These are phyloP conservation scores for Phyto melanocephala DNA, from an alignment of 2,888 invertebrate species.

Conservation along the genomic window DNA sequence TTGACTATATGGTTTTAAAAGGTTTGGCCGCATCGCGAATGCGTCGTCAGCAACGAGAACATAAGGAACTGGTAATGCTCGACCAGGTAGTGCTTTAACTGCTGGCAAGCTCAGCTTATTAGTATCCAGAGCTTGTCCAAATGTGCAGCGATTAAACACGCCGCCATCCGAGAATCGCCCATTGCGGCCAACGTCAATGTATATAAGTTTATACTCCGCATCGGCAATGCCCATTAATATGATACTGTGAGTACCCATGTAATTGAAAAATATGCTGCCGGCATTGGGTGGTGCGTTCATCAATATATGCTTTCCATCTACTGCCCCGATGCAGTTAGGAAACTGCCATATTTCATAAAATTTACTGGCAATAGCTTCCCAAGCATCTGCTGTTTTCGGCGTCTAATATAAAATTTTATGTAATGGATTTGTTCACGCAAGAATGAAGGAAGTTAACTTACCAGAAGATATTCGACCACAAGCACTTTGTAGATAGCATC, in stretches of 20 bases:
- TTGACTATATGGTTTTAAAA: neutral
- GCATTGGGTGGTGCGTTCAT: conserved; percentile 3
- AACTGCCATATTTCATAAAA: conserved; percentile 7
- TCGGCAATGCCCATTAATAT: no score
- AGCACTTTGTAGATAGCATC: no score
- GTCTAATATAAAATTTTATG: no score
- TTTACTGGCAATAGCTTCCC: neutral
- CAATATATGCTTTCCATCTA: conserved; percentile 1
- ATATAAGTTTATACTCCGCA: no score
- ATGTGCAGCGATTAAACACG: conserved; percentile 3
- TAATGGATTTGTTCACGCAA: no score
- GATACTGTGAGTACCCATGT: conserved; percentile 16
- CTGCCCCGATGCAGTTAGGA: no score
- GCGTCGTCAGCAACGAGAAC: conserved; percentile 15
- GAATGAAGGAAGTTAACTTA: no score
- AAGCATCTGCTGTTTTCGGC: neutral
- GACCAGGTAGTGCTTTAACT: neutral
- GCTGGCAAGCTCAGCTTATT: neutral
- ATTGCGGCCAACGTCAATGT: no score
- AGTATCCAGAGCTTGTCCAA: neutral
- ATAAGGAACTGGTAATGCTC: neutral
- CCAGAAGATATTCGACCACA: no score
- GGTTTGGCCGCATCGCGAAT: neutral
- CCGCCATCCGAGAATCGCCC: no score
- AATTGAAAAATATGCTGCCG: conserved; percentile 14